Evolutionary conservation across 2,888 invertebrate species (phyloP).

Genomic region (Drosophila ezoana): DNA sequence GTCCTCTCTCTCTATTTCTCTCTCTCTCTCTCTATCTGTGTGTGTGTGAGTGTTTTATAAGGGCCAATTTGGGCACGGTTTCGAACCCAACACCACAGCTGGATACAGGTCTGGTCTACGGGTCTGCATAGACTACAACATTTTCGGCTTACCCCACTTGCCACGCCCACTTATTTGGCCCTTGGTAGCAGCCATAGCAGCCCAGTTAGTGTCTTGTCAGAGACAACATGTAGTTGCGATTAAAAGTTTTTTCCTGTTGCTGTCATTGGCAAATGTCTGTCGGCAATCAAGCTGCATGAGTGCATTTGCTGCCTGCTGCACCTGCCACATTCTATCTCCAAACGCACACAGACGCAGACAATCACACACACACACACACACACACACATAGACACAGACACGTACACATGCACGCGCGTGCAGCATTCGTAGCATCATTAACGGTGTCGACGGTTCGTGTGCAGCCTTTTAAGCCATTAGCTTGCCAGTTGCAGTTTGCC

Average conservation of each 20-base stretch:
- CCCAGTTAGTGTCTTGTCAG: slow-evolving; percentile 26
- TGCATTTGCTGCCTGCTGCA: slow-evolving; percentile 61
- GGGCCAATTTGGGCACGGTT: slow-evolving; percentile 41
- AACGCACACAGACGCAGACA: slow-evolving; percentile 10
- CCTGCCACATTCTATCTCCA: slow-evolving; percentile 23
- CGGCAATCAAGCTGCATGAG: slow-evolving; percentile 80
- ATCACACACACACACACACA: slow-evolving; percentile 14
- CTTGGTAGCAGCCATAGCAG: slow-evolving; percentile 4
- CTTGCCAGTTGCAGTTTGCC: background rate
- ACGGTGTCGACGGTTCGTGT: slow-evolving; percentile 44
- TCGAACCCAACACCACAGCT: slow-evolving; percentile 10
- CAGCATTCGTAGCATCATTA: slow-evolving; percentile 67
- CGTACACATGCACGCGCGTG: slow-evolving; percentile 18
- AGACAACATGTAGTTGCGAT: slow-evolving; percentile 51
- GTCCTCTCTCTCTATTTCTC: background rate
- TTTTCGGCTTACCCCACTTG: slow-evolving; percentile 8
- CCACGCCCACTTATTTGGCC: background rate
- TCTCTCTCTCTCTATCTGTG: background rate
- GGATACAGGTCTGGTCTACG: slow-evolving; percentile 15
- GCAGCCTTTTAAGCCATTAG: slow-evolving; percentile 18
- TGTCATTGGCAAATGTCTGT: slow-evolving; percentile 66
- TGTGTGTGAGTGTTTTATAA: slow-evolving; percentile 3
- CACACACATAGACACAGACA: background rate
- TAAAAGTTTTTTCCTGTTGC: slow-evolving; percentile 56
- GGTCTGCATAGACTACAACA: slow-evolving; percentile 14